Evolutionary conservation across 2,797 vertebrate species (phyloP), one percentile per base, ranked within the genome.

Genomic region (Coreius guichenoti): DNA sequence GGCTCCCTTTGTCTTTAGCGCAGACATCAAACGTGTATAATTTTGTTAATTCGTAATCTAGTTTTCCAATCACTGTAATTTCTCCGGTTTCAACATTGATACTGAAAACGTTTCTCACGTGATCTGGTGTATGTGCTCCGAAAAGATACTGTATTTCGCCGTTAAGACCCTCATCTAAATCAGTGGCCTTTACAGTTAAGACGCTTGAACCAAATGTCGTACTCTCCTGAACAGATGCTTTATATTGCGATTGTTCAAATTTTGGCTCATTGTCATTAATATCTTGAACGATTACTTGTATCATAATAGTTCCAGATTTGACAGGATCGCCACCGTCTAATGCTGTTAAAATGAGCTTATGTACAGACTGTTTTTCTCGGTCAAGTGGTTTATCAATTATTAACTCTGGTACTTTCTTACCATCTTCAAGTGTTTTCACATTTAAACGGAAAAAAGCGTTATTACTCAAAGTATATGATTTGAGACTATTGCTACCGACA

Each of bases 141-240:
- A 94, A 93, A 19, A 86, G 91, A 79, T 93, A 96, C 49, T 89
- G 90, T 17, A 96, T 90, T 31, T 95, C 94, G 45, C 92, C 93
- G 0, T 95, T 95, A 26, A 89, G 81, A 54, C 94, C 94, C 72
- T 96, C 94, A 51, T 96, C 95, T n/a, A 89, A 86, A 79, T 96
- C 96, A 0, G 90, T 93, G 0, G 95, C 95, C 79, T 80, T 92
- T 9, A 94, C 88, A 4, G 51, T 75, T 81, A 90, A 2, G 89
- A 74, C 9, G 93, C 82, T 72, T 84, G 75, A 7, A 89, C 92
- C 94, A 21, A 89, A 76, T 1, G 89, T 73, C 3, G 87, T 61
- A 61, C 93, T 94, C 70, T 96, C 96, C 5, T 29, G 88, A 5
- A 96, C 43, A 19, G 81, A 91, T 0, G 91, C 87, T 87, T 88